Conservation (phyloP, 2,113 vertebrate species). For the Caranx melampygus region DNA sequence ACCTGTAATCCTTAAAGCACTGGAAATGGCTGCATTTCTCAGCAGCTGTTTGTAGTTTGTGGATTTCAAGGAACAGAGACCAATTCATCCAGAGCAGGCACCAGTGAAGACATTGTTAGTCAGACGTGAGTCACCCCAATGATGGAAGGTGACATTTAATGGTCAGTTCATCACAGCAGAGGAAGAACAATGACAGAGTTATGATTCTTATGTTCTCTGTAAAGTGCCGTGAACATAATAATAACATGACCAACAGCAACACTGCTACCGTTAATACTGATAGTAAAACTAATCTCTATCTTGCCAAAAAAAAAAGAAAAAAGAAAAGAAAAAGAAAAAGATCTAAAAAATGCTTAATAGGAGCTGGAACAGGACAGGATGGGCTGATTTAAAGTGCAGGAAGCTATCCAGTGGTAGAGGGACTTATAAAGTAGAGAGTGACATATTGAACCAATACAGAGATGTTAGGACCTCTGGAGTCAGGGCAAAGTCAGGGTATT, state of each 20-base stretch:
- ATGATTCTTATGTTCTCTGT: not conserved
- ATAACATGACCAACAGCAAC: not conserved
- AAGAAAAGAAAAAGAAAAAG: no score
- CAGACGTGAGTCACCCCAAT: slow-evolving; percentile 6
- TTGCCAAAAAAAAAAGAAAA: not conserved
- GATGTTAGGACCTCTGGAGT: no score
- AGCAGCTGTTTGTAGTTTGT: slow-evolving; percentile 16
- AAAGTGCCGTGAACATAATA: not conserved
- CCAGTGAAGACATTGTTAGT: not conserved
- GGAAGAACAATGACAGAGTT: not conserved
- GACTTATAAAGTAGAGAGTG: no score
- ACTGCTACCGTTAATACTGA: not conserved
- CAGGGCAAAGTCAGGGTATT: no score
- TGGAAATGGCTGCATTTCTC: slow-evolving; percentile 36
- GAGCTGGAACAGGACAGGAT: not conserved
- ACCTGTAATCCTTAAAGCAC: slow-evolving; percentile 24
- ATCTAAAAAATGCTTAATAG: not conserved
- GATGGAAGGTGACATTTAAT: slow-evolving; percentile 20
- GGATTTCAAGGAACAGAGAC: slow-evolving; percentile 7
- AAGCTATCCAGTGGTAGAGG: no score
- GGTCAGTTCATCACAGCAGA: slow-evolving; percentile 14
- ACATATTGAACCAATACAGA: no score
- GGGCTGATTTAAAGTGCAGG: not conserved
- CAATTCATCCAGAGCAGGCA: slow-evolving; percentile 24
- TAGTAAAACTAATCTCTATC: not conserved